These are phyloP conservation scores for Acanthisitta chloris DNA, from an alignment of 2,113 vertebrate species.

Conservation along the genomic window DNA sequence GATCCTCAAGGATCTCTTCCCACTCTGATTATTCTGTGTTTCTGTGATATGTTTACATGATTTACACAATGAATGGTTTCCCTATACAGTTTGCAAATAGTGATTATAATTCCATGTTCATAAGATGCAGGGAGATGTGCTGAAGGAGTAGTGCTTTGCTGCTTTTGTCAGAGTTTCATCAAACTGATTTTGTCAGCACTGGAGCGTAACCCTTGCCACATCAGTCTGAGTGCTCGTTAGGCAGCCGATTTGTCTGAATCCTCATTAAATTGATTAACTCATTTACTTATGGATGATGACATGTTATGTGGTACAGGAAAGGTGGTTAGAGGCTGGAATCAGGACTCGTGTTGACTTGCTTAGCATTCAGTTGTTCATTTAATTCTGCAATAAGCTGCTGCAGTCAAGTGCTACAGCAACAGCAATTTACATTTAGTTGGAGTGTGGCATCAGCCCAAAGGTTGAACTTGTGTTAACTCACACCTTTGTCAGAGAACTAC, in stretches of 20 bases:
- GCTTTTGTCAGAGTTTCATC: slow-evolving; percentile 72
- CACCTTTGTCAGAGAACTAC: background rate
- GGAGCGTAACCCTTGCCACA: slow-evolving; percentile 80
- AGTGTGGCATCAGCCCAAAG: background rate
- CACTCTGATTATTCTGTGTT: too few species aligned
- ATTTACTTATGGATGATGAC: slow-evolving; percentile 85
- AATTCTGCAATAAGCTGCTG: background rate
- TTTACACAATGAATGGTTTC: background rate
- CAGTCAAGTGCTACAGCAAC: background rate
- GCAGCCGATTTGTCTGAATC: slow-evolving; percentile 74
- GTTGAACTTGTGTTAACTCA: background rate
- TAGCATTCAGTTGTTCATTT: slow-evolving; percentile 27
- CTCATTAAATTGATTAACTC: slow-evolving; percentile 92
- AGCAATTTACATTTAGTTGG: background rate
- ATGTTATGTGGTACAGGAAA: slow-evolving; percentile 73
- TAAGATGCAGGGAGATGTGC: slow-evolving; percentile 77
- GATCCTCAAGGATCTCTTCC: too few species aligned
- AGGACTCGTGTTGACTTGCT: slow-evolving; percentile 20
- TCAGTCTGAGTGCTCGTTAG: slow-evolving; percentile 78
- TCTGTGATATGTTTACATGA: background rate
- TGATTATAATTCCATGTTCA: slow-evolving; percentile 74
- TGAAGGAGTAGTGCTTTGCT: slow-evolving; percentile 41
- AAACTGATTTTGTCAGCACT: slow-evolving; percentile 80
- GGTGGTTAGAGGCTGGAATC: slow-evolving; percentile 46
- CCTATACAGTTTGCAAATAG: background rate